A percentile compares a stretch with the other conserved stretches of the same genome.
phyloP scores from a whole-genome alignment of 2,113 vertebrate species.

The Anguilla japonica region DNA sequence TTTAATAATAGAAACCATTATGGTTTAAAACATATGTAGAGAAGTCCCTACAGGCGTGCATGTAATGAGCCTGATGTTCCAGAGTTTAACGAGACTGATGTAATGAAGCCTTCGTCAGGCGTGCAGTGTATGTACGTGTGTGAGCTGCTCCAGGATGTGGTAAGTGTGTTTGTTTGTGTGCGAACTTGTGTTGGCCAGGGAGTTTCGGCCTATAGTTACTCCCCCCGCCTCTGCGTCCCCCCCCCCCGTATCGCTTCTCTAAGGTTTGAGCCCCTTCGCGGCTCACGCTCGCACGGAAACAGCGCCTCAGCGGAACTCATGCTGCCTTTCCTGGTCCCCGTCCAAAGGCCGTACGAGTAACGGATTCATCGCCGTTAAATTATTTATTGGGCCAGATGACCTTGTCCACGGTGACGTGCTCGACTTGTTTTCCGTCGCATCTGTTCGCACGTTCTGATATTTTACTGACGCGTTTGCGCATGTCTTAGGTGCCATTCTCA shows the following conservation, averaged over 20 bases:
- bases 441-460: neutral
- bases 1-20: no score
- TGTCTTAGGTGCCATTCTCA: neutral
- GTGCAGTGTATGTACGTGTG: neutral
- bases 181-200: neutral
- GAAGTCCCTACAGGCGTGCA: neutral
- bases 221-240: neutral
- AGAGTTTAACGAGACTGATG: neutral
- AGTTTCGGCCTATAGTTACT: neutral
- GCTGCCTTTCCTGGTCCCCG: neutral
- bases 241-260: neutral
- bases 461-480: neutral
- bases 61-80: neutral
- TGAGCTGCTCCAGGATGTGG: neutral
- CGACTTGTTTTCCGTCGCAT: neutral
- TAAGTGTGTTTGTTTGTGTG: neutral
- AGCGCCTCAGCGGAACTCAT: neutral
- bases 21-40: neutral
- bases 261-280: neutral
- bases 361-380: neutral
- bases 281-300: no score
- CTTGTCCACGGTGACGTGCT: neutral
- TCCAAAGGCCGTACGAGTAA: neutral
- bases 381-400: neutral
- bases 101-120: neutral